A percentile compares a stretch with the other conserved stretches of the same genome.
phyloP scores from a whole-genome alignment of 2,888 invertebrate species.

The Xanthia icteritia region DNA sequence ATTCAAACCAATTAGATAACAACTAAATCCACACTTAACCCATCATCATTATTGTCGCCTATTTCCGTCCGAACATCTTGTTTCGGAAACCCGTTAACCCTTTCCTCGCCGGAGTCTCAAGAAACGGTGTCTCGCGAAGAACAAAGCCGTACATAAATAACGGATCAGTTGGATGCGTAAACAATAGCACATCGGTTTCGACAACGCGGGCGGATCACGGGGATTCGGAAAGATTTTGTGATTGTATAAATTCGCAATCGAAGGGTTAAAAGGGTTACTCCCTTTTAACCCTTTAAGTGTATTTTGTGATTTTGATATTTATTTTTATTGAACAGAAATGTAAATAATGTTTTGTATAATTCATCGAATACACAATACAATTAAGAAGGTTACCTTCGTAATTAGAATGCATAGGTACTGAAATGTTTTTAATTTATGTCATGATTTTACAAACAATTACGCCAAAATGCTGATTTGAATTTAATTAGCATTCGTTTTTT shows the following conservation, averaged over 20 bases:
- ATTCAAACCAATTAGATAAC: conserved; percentile 23
- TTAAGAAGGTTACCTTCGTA: neutral
- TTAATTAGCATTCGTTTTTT: neutral
- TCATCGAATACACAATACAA: neutral
- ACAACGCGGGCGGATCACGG: conserved; percentile 80
- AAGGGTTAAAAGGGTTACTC: conserved; percentile 59
- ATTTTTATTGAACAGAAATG: conserved; percentile 12
- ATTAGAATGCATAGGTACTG: neutral
- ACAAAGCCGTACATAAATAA: conserved; percentile 87
- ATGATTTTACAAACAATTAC: neutral
- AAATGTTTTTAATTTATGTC: neutral
- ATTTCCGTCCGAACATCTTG: conserved; percentile 53
- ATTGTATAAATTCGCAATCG: conserved; percentile 50
- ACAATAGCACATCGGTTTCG: conserved; percentile 81
- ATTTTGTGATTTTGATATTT: conserved; percentile 8
- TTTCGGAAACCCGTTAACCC: conserved; percentile 73
- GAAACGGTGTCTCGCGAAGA: conserved; percentile 72
- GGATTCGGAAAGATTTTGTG: conserved; percentile 52
- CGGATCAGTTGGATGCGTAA: conserved; percentile 86
- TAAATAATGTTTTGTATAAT: neutral
- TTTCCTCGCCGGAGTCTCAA: conserved; percentile 75
- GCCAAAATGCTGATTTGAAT: conserved; percentile 1
- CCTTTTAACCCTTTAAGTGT: no score
- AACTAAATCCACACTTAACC: conserved; percentile 21
- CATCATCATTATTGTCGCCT: conserved; percentile 37